phyloP scores from a whole-genome alignment of 2,797 vertebrate species.

The Crenuchus spilurus region DNA sequence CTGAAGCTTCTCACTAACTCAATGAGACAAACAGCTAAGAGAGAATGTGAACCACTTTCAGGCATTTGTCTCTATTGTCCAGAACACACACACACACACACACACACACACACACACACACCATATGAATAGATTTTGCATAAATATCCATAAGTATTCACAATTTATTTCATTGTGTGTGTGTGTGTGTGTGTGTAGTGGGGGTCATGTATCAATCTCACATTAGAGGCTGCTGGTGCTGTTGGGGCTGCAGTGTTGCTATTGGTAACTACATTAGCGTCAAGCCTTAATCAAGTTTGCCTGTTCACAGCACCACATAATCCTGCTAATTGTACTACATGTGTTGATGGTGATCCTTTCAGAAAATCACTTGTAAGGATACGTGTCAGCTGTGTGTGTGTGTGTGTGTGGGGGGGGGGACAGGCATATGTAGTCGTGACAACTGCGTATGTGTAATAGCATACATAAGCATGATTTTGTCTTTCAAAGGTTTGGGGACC shows the following conservation, averaged over 20 bases:
- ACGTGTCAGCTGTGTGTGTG: conserved; percentile 51
- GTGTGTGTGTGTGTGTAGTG: neutral
- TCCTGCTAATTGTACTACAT: conserved; percentile 76
- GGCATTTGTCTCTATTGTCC: conserved; percentile 25
- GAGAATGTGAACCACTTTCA: conserved; percentile 3
- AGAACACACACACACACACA: conserved; percentile 20
- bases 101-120: neutral
- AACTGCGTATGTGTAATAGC: neutral
- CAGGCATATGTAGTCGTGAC: neutral
- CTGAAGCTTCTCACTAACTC: conserved; percentile 38
- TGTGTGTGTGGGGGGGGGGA: conserved; percentile 38
- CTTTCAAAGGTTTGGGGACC: too few relatives aligned
- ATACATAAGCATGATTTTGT: too few relatives aligned
- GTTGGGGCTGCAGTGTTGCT: conserved; percentile 34
- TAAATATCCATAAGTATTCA: neutral
- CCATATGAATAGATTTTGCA: neutral
- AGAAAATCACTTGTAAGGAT: conserved; percentile 48
- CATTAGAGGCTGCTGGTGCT: conserved; percentile 44
- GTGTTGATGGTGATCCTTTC: conserved; percentile 69
- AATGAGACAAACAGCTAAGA: conserved; percentile 26
- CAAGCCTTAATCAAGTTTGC: conserved; percentile 73
- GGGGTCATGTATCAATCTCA: conserved; percentile 33
- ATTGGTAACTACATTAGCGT: conserved; percentile 54
- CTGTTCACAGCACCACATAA: conserved; percentile 73
- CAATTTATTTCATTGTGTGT: neutral